Evolutionary conservation across 2,113 vertebrate genomes (phyloP), one percentile per base, ranked within the genome.

Genomic region (Arothron firmamentum): DNA sequence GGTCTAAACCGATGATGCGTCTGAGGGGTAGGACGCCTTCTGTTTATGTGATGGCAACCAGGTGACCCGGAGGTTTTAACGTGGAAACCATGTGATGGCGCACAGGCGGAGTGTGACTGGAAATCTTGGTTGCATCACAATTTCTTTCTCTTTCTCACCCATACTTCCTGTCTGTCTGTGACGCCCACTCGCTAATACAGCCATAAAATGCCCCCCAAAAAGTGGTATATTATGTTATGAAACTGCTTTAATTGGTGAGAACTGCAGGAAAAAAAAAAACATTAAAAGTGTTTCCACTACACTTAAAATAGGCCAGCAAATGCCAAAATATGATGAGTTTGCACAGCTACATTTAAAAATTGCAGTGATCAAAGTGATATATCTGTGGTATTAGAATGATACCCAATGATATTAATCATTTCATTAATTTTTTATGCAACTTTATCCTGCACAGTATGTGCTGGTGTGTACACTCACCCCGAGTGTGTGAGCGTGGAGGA

Each of bases 401-500:
- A 23, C 21, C 2, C 21, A 23, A 23, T 23, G 21, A 23, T 23
- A 3, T 23, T n/a, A n/a, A 23, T 2, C 21, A 23, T 23, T n/a
- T n/a, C n/a, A n/a, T n/a, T n/a, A n/a, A n/a, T n/a, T n/a, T n/a
- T n/a, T n/a, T n/a, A n/a, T n/a, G n/a, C n/a, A 23, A 23, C 21
- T 23, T 2, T 9, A 38, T 38, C 1, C 9, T 65, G 21, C 31
- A 19, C 45, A 52, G 43, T 53, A 62, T 53, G 54, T 11, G 18
- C 47, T 49, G 47, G 18, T 11, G 17, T 49, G n/a, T 11, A 18
- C n/a, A 79, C 92, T 94, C 91, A 96, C 95, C 94, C 95, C 11
- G 94, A 92, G 90, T 97, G 95, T 53, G 94, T 90, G 76, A 96
- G 92, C 59, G 92, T 92, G 68, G 94, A 95, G 80, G 94, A 90